A percentile compares a stretch with the other conserved stretches of the same genome.
Conservation (phyloP, 1,140 invertebrate species). For the Hermetia illucens region DNA sequence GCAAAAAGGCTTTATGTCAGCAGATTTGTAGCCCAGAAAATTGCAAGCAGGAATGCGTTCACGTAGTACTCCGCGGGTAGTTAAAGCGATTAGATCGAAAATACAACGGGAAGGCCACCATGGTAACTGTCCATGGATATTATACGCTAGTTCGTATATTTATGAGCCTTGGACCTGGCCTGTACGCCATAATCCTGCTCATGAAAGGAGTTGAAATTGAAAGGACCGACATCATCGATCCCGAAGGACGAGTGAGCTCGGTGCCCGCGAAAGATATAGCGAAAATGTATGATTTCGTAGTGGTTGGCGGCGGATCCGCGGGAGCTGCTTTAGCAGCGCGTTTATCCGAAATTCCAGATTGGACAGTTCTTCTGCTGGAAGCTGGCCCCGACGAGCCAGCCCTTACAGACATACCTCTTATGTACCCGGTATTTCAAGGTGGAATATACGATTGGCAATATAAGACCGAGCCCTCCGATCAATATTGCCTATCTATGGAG, state of each 20-base stretch:
- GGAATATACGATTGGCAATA: constrained; percentile 68
- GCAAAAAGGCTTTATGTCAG: too few species aligned
- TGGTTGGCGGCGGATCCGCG: constrained; percentile 71
- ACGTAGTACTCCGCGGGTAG: too few species aligned
- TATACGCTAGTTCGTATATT: constrained; percentile 37
- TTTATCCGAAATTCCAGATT: constrained; percentile 50
- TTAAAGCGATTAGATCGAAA: too few species aligned
- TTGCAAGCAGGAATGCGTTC: too few species aligned
- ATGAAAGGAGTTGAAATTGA: constrained; percentile 40
- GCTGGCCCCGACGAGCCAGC: constrained; percentile 64
- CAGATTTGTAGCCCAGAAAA: too few species aligned
- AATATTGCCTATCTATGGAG: constrained; percentile 49
- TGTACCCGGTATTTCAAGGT: constrained; percentile 58
- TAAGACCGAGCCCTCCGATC: constrained; percentile 50
- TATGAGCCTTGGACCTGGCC: constrained; percentile 41
- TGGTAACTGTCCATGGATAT: constrained; percentile 17
- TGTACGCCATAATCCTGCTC: constrained; percentile 43
- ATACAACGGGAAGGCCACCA: too few species aligned
- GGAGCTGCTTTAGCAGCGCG: constrained; percentile 67
- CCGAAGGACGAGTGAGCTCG: constrained; percentile 37
- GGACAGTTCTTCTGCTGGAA: constrained; percentile 65
- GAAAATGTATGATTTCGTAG: constrained; percentile 53
- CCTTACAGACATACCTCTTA: constrained; percentile 54
- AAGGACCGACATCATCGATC: constrained; percentile 52
- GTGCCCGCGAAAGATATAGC: constrained; percentile 32